Base-by-base conservation (phyloP, 2,888 invertebrate genomes). In the Hypena proboscidalis region DNA sequence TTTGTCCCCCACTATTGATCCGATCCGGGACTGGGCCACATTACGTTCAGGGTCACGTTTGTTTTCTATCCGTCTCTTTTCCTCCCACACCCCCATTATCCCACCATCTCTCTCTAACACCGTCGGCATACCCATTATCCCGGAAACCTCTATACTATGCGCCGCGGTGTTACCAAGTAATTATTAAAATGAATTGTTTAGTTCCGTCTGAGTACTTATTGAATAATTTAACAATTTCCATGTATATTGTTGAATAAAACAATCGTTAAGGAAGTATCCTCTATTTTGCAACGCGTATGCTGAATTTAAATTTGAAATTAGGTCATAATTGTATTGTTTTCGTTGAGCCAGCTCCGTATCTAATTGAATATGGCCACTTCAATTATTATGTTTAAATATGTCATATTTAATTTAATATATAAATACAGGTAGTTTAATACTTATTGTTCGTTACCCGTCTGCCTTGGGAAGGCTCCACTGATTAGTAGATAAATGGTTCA, bases 21-120 rank as follows among this genome's bases (percentile, higher is more conserved):
- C 53, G 26, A 26, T 46, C 58, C 59, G 62, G 67, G 64, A 70
- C 64, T 69, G 67, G 73, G 78, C 70, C 70, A 74, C 61, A 54
- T 36, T 68, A 69, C 76, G 66, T 78, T 83, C 84, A 84, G 66
- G 84, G 83, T 80, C 82, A 80, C 58, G 9, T 49, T 67, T 84
- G 79, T 84, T 83, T 79, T 71, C 68, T 43, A 40, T 25, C 47
- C 34, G n/a, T 76, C 78, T 57, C 67, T 45, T 43, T 80, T 70
- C 42, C 1, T 33, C 70, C 0, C 29, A 47, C 63, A 36, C 5
- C 32, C 20, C 5, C 42, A 31, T 78, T 30, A 47, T 64, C 35
- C 5, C 32, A 20, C 5, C 42, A 31, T 78, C 78, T 39, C 58
- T 59, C 8, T 74, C 56, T 21, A 4, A 47, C 70, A 61, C 77